Conservation (phyloP, 2,797 vertebrate genomes). For the Spinus olivaceus region DNA sequence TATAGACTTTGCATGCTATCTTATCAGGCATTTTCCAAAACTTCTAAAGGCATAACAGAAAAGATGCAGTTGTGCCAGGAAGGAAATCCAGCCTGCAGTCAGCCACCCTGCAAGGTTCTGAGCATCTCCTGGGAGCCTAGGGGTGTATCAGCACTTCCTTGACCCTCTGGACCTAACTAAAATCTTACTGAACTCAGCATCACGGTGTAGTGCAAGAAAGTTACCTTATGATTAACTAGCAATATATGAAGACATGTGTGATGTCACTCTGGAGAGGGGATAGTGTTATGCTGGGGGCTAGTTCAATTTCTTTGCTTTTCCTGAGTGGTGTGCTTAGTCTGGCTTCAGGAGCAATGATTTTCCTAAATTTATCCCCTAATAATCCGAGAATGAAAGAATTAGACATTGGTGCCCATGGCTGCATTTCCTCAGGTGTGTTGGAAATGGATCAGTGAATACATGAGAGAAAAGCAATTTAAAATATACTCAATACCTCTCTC, state of each 20-base stretch:
- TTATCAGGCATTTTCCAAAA: not conserved
- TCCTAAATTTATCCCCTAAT: not conserved
- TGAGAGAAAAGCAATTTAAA: slow-evolving; percentile 13
- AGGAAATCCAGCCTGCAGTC: not conserved
- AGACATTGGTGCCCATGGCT: not conserved
- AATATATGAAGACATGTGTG: not conserved
- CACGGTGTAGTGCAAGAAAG: not conserved
- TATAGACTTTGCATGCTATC: not conserved
- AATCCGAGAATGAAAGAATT: not conserved
- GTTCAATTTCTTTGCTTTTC: not conserved
- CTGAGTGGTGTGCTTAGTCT: not conserved
- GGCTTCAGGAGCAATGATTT: not conserved
- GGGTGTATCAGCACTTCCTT: not conserved
- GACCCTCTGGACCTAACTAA: not conserved
- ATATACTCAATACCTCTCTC: not conserved
- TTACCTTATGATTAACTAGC: not conserved
- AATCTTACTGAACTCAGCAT: not conserved
- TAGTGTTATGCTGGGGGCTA: not conserved
- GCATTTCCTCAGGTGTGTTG: not conserved
- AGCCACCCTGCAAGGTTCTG: not conserved
- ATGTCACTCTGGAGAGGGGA: not conserved
- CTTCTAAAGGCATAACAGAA: not conserved
- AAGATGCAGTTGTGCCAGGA: not conserved
- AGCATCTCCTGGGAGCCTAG: not conserved
- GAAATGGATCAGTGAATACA: not conserved